A percentile compares a stretch with the other conserved stretches of the same genome.
Evolutionary conservation across 2,797 vertebrate species (phyloP).

Genomic region (Amblyopsis hoosieri): DNA sequence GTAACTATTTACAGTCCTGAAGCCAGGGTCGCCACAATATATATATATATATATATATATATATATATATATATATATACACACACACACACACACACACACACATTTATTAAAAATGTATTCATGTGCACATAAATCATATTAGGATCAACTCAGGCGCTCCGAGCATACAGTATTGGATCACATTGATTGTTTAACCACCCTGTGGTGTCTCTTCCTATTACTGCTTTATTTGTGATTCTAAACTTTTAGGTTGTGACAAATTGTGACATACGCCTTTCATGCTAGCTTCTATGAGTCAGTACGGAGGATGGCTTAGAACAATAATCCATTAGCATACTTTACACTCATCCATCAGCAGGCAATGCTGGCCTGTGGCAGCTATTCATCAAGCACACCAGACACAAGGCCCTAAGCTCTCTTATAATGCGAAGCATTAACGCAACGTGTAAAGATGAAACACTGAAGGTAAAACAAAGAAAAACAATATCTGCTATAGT

Average conservation of each 20-base stretch:
- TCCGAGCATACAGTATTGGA: too few species aligned
- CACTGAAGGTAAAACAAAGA: slow-evolving; percentile 4
- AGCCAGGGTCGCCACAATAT: too few species aligned
- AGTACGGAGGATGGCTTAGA: slow-evolving; percentile 56
- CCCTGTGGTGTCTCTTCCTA: slow-evolving; percentile 16
- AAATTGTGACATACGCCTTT: slow-evolving; percentile 61
- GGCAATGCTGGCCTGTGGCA: slow-evolving; percentile 44
- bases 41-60: too few species aligned
- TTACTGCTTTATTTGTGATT: slow-evolving; percentile 35
- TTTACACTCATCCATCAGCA: slow-evolving; percentile 54
- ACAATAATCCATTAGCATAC: slow-evolving; percentile 70
- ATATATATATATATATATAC: too few species aligned
- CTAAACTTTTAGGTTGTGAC: slow-evolving; percentile 52
- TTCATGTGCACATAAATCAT: too few species aligned
- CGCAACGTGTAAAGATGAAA: slow-evolving; percentile 36
- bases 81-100: too few species aligned
- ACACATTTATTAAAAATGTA: too few species aligned
- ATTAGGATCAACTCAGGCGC: too few species aligned
- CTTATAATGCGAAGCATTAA: slow-evolving; percentile 61
- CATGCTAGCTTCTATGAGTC: slow-evolving; percentile 48
- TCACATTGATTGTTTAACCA: too few species aligned
- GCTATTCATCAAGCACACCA: slow-evolving; percentile 62
- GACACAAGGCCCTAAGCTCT: slow-evolving; percentile 36
- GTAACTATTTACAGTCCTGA: too few species aligned
- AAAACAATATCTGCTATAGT: slow-evolving; percentile 35